These are phyloP conservation scores for Physella acuta DNA, from an alignment of 1,140 invertebrate genomes.

Conservation along the genomic window DNA sequence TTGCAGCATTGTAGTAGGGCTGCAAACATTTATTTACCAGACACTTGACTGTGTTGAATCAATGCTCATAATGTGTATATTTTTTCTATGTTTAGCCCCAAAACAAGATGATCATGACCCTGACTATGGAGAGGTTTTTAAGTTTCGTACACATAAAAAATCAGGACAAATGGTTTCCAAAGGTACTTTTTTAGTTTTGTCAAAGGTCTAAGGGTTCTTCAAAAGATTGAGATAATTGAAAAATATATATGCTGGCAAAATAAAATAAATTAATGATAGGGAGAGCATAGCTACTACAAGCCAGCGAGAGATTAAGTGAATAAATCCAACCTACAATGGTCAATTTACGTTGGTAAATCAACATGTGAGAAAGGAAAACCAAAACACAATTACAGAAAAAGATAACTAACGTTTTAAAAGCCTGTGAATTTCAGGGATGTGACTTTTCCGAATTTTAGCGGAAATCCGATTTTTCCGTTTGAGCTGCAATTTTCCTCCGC, in stretches of 20 bases:
- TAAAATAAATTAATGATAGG: background rate
- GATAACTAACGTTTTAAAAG: too few relatives aligned
- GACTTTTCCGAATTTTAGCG: too few relatives aligned
- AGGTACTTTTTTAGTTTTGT: constrained; percentile 35
- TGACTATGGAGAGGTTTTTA: constrained; percentile 43
- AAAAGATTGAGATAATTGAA: background rate
- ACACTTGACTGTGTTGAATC: background rate
- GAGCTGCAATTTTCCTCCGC: too few relatives aligned
- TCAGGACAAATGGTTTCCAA: constrained; percentile 51
- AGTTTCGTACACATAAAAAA: constrained; percentile 51
- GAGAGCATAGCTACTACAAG: background rate
- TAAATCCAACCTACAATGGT: background rate
- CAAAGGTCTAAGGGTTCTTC: background rate
- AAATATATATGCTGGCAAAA: background rate
- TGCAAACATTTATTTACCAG: background rate
- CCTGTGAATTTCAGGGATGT: too few relatives aligned
- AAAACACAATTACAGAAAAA: too few relatives aligned
- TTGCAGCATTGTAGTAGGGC: background rate
- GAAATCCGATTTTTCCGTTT: too few relatives aligned
- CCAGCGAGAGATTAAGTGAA: background rate
- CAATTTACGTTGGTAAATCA: background rate
- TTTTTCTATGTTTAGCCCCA: constrained; percentile 31
- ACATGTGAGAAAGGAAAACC: too few relatives aligned
- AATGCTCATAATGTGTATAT: background rate
- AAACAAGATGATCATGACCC: constrained; percentile 29